phyloP scores from a whole-genome alignment of 1,140 invertebrate species.

The Zeugodacus cucurbitae region DNA sequence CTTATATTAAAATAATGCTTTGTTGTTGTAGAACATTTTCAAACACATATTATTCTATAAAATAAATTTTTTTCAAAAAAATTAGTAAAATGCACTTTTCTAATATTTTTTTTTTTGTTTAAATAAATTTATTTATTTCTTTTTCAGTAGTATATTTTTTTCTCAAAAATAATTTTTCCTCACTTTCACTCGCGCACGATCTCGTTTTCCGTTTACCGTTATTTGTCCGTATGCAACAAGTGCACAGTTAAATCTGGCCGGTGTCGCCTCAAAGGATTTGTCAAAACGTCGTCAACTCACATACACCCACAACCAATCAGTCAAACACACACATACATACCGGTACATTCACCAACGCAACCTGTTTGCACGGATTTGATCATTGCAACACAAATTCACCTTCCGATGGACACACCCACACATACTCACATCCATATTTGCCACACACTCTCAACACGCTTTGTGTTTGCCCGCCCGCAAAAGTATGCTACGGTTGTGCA shows the following conservation, averaged over 20 bases:
- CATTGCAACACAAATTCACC: not conserved
- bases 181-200: not conserved
- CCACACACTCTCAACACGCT: not conserved
- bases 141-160: not conserved
- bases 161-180: not conserved
- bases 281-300: not conserved
- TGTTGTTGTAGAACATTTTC: too few relatives aligned
- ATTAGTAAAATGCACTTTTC: not conserved
- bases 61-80: not conserved
- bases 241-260: slow-evolving; percentile 42
- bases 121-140: not conserved
- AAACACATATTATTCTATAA: too few relatives aligned
- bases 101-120: not conserved
- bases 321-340: not conserved
- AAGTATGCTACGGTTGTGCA: slow-evolving; percentile 43
- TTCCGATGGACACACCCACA: not conserved
- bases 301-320: not conserved
- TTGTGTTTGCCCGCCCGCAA: not conserved
- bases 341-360: not conserved
- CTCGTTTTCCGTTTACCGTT: not conserved
- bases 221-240: slow-evolving; percentile 46
- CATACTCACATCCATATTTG: not conserved
- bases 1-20: not conserved
- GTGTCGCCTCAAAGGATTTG: not conserved
- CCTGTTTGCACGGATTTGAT: not conserved